Conservation (phyloP, 2,797 vertebrate genomes). For the Rhinoraja longicauda region DNA sequence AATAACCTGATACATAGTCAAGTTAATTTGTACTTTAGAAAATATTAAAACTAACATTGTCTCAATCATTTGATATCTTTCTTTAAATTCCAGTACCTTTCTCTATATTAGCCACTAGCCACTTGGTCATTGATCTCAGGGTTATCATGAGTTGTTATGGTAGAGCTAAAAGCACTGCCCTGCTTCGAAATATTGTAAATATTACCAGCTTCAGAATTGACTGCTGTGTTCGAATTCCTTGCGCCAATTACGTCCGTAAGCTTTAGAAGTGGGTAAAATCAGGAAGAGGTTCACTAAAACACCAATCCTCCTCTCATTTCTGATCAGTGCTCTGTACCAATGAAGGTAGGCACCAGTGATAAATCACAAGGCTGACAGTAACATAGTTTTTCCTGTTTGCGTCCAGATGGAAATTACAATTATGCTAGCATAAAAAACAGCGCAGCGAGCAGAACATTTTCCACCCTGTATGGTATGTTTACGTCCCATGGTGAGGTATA, state of each 20-base stretch:
- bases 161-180: background rate
- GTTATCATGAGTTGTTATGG: background rate
- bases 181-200: background rate
- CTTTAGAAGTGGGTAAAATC: background rate
- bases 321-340: slow-evolving; percentile 6
- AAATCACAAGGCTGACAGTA: background rate
- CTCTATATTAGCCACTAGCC: background rate
- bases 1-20: background rate
- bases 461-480: background rate
- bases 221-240: background rate
- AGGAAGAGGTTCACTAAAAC: background rate
- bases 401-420: slow-evolving; percentile 11
- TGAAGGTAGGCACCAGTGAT: background rate
- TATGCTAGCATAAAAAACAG: background rate
- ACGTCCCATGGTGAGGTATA: background rate
- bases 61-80: background rate
- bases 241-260: background rate
- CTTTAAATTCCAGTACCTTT: background rate
- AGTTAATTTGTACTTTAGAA: background rate
- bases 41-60: background rate
- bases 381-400: background rate
- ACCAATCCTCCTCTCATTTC: background rate
- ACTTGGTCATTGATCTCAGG: background rate
- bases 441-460: background rate
- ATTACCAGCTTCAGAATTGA: background rate